These are phyloP conservation scores for Micromussa lordhowensis DNA, from an alignment of 92 coral and sea anemone species.

Conservation along the genomic window DNA sequence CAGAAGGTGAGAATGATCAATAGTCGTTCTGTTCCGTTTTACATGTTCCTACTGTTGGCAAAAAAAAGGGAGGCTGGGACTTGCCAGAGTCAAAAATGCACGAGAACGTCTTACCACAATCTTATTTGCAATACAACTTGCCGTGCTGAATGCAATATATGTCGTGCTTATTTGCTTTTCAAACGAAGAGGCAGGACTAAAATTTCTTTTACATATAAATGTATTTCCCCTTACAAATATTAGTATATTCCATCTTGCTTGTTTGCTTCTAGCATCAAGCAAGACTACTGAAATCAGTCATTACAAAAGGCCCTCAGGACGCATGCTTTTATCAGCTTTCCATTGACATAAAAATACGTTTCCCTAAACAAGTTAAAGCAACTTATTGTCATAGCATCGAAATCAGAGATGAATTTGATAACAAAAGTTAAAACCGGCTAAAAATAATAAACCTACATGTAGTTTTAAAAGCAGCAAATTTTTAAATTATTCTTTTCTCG, in stretches of 20 bases:
- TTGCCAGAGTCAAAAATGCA: not conserved
- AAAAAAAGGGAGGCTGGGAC: not conserved
- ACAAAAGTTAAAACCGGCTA: not conserved
- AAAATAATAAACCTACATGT: not conserved
- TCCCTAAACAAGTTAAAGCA: not conserved
- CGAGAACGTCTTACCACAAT: not conserved
- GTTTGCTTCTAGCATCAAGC: not conserved
- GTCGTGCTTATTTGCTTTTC: not conserved
- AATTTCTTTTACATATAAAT: not conserved
- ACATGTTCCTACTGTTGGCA: not conserved
- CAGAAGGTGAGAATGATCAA: conserved; percentile 15
- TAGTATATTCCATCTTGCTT: not conserved
- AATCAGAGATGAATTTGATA: too few relatives aligned
- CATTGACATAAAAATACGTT: not conserved
- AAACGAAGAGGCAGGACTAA: not conserved
- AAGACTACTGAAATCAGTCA: not conserved
- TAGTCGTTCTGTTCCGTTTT: not conserved
- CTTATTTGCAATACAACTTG: not conserved
- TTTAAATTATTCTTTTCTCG: not conserved
- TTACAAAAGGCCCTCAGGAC: not conserved
- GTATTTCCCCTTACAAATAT: not conserved
- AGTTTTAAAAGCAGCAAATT: not conserved
- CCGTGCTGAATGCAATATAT: not conserved
- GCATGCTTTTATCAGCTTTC: not conserved
- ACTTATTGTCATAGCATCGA: not conserved